Conservation (phyloP, 1,140 invertebrate species). For the Cylas formicarius region DNA sequence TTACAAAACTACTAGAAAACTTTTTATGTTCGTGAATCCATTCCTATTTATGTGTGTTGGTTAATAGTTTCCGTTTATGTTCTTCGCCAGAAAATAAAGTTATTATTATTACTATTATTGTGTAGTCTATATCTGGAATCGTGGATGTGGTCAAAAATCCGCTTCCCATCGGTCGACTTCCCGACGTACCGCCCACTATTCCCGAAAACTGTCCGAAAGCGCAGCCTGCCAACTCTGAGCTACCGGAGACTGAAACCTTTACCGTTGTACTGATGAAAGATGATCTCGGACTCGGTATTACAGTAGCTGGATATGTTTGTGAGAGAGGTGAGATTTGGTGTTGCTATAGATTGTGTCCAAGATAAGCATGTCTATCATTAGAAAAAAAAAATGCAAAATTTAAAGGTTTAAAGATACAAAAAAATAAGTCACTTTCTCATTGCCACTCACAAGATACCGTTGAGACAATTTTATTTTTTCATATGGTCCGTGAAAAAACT, state of each 20-base stretch:
- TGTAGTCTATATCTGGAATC: conserved; percentile 47
- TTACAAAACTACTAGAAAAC: too few species aligned
- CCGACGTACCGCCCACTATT: conserved; percentile 41
- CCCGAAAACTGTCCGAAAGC: conserved; percentile 44
- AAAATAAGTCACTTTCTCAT: too few species aligned
- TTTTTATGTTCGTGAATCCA: too few species aligned
- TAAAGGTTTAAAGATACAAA: neutral
- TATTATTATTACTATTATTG: conserved; percentile 13
- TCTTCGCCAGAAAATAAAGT: neutral
- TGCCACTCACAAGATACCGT: too few species aligned
- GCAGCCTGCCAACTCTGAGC: conserved; percentile 35
- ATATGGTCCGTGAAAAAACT: too few species aligned
- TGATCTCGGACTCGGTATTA: conserved; percentile 86
- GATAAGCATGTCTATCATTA: neutral
- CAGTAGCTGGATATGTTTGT: conserved; percentile 91
- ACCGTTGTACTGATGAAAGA: conserved; percentile 78
- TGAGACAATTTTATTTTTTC: too few species aligned
- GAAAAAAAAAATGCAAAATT: neutral
- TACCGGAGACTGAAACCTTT: conserved; percentile 82
- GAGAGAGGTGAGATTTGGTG: conserved; percentile 62
- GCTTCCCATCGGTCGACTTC: conserved; percentile 38
- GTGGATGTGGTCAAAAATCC: conserved; percentile 49
- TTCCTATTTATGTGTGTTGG: too few species aligned
- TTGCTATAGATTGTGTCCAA: neutral
- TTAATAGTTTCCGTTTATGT: too few species aligned